Conservation (phyloP, 37 sponge, comb jelly and placozoan genomes). For the Lycopodina hypogea region DNA sequence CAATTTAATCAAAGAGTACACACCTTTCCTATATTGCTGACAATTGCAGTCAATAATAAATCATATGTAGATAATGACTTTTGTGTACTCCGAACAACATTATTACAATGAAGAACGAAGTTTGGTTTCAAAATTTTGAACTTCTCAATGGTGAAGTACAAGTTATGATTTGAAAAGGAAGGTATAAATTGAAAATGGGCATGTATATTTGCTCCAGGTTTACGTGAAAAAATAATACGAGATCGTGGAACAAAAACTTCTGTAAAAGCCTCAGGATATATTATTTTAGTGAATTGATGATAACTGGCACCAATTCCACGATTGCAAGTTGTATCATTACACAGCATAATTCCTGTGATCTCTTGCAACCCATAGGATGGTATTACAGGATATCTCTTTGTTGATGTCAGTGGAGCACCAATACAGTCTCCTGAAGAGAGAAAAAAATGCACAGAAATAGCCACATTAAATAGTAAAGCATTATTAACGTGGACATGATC, state of each 20-base stretch:
- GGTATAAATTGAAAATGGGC: neutral
- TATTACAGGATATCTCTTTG: neutral
- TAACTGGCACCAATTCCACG: neutral
- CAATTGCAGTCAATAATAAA: neutral
- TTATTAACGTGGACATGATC: neutral
- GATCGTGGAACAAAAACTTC: neutral
- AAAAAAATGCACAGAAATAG: neutral
- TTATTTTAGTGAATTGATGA: neutral
- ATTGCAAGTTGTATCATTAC: neutral
- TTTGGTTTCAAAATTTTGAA: neutral
- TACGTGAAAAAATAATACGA: neutral
- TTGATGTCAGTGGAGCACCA: constrained; percentile 10
- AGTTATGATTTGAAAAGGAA: neutral
- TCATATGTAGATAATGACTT: neutral
- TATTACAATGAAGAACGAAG: neutral
- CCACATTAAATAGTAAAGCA: too few relatives aligned
- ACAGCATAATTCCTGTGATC: neutral
- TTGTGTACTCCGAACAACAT: neutral
- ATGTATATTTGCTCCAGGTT: neutral
- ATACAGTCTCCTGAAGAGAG: constrained; percentile 6
- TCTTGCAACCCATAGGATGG: neutral
- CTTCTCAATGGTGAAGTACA: neutral
- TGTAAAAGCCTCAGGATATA: neutral
- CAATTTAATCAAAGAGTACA: neutral
- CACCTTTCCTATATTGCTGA: constrained; percentile 3